These are phyloP conservation scores for Chelmon rostratus DNA, from an alignment of 2,797 vertebrate species.

Conservation along the genomic window DNA sequence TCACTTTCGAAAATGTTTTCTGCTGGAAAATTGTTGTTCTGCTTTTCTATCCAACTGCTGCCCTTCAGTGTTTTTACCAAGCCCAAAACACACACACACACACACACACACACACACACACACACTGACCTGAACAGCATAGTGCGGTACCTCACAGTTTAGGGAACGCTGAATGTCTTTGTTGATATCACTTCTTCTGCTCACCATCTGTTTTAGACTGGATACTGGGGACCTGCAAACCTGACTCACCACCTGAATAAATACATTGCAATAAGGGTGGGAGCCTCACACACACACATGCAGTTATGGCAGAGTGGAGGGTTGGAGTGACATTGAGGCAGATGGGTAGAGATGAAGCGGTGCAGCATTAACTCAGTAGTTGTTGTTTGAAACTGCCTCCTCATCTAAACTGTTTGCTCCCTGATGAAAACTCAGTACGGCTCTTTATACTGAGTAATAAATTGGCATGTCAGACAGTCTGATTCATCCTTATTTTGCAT, in stretches of 20 bases:
- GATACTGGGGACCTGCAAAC: constrained; percentile 28
- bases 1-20: constrained; percentile 17
- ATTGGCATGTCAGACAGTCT: not conserved
- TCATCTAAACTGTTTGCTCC: not conserved
- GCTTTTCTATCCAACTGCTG: constrained; percentile 7
- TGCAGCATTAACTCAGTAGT: not conserved
- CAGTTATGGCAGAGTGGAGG: not conserved
- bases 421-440: not conserved
- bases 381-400: constrained; percentile 19
- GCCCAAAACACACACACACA: not conserved
- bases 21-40: constrained; percentile 27
- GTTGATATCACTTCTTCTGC: constrained; percentile 28
- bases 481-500: not conserved
- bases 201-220: constrained; percentile 44
- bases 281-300: constrained; percentile 10
- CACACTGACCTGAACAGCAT: constrained; percentile 1
- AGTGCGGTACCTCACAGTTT: constrained; percentile 10
- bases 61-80: constrained; percentile 25
- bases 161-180: constrained; percentile 26
- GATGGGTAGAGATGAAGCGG: not conserved
- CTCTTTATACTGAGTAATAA: not conserved
- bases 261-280: constrained; percentile 32
- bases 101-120: constrained; percentile 7
- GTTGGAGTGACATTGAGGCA: constrained; percentile 21
- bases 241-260: constrained; percentile 52